These are phyloP conservation scores for Tachypleus tridentatus DNA, from an alignment of 1,140 invertebrate species.

Conservation along the genomic window DNA sequence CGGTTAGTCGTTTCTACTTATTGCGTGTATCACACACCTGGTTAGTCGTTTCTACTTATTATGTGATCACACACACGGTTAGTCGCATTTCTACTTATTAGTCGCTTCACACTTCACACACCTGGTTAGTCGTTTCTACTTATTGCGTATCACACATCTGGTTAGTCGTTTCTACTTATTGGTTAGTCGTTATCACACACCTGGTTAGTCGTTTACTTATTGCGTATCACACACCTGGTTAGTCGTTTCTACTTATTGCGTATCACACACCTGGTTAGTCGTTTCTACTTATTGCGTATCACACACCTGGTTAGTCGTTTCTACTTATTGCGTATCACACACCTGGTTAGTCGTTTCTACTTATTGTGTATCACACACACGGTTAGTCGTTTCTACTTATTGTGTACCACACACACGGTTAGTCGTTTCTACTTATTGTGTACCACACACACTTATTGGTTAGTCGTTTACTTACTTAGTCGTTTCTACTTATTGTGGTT, in stretches of 20 bases:
- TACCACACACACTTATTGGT: no score
- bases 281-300: not conserved
- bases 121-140: constrained; percentile 56
- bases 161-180: not conserved
- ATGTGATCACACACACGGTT: constrained; percentile 29
- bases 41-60: constrained; percentile 41
- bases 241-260: constrained; percentile 2
- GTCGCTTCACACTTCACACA: constrained; percentile 80
- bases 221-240: no score
- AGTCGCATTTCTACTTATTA: constrained; percentile 3
- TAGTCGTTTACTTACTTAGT: constrained; percentile 85
- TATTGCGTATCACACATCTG: not conserved
- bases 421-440: constrained; percentile 26
- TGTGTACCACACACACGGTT: constrained; percentile 98
- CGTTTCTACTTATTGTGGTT: constrained; percentile 51
- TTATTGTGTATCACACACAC: not conserved
- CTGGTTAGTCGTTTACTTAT: constrained; percentile 52
- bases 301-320: not conserved
- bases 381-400: not conserved
- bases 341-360: constrained; percentile 63
- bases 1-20: not conserved
- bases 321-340: constrained; percentile 56
- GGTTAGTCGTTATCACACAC: constrained; percentile 84
- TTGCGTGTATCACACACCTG: constrained; percentile 95
- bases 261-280: constrained; percentile 90